Conservation (phyloP, 2,797 vertebrate genomes). For the Poecilia gillii region DNA sequence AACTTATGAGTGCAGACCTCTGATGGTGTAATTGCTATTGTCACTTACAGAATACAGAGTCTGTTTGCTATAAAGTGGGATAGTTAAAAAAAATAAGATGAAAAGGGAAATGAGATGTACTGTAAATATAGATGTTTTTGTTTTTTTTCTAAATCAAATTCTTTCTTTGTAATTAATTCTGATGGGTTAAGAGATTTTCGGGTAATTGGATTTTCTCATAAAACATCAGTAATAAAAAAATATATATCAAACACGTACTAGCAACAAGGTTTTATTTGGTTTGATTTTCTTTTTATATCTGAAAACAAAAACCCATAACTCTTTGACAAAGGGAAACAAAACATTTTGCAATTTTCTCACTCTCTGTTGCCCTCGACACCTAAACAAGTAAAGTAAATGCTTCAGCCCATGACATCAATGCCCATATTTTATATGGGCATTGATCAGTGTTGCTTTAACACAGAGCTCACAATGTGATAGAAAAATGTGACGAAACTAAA, state of each 20-base stretch:
- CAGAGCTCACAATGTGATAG: neutral
- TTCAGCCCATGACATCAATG: neutral
- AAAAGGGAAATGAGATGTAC: neutral
- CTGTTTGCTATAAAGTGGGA: neutral
- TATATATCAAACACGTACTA: neutral
- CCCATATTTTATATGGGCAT: neutral
- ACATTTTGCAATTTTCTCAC: neutral
- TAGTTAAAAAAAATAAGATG: neutral
- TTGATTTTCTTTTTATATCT: neutral
- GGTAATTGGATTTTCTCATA: neutral
- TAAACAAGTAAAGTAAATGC: neutral
- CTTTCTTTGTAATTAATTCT: neutral
- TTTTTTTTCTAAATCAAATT: slow-evolving; percentile 1
- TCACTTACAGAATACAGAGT: neutral
- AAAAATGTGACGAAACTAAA: neutral
- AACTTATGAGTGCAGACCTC: slow-evolving; percentile 31
- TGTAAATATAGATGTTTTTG: neutral
- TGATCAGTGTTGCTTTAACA: neutral
- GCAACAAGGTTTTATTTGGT: neutral
- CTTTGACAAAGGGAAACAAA: neutral
- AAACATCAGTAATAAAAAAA: neutral
- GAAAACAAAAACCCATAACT: neutral
- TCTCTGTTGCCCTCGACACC: neutral
- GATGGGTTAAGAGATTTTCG: neutral
- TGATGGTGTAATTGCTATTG: neutral